Evolutionary conservation across 1,140 invertebrate genomes (phyloP), one percentile per base, ranked within the genome.

Genomic region (Hylaeus anthracinus): DNA sequence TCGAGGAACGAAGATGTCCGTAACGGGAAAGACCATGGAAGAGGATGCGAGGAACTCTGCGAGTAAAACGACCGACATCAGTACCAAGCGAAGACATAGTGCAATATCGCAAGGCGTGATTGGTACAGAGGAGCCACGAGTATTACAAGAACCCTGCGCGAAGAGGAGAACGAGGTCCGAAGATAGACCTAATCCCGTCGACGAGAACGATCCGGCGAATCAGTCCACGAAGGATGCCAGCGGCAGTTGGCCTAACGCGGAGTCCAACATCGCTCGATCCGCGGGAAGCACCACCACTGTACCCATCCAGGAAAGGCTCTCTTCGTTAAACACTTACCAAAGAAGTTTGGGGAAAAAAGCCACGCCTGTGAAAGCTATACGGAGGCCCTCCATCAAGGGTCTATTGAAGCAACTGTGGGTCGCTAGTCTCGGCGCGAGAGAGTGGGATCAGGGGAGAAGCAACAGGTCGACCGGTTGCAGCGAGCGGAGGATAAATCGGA

Each of bases 261-360:
- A 85, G 1, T 66, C 85, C 0, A 84, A 82, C 12, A 81, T 73
- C 26, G 1, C 74, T 39, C 65, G 56, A 64, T 71, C 65, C 64
- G 14, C 72, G 9, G 72, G 48, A 53, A 82, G 37, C 72, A 74
- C 66, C 8, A 73, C 15, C 2, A 60, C 83, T 55, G 55, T 79
- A 37, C 72, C 79, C 39, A 77, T 85, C 3, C 88, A 89, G 14
- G 90, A 91, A 3, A 89, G 88, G 26, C 61, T 92, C 0, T 87
- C 90, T 0, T 89, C 92, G 0, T 79, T 92, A 12, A 91, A 89
- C 10, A 90, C 84, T 0, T 92, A 92, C 73, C 92, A 93, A 69
- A 88, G 92, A 58, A 94, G 90, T 56, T 79, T 94, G 1, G 93
- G 91, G 15, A 94, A 94, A 67, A 94, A 94, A 55, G 91, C 90